Base-by-base conservation (phyloP, 2,888 invertebrate species). In the Sarcophaga variegata region DNA sequence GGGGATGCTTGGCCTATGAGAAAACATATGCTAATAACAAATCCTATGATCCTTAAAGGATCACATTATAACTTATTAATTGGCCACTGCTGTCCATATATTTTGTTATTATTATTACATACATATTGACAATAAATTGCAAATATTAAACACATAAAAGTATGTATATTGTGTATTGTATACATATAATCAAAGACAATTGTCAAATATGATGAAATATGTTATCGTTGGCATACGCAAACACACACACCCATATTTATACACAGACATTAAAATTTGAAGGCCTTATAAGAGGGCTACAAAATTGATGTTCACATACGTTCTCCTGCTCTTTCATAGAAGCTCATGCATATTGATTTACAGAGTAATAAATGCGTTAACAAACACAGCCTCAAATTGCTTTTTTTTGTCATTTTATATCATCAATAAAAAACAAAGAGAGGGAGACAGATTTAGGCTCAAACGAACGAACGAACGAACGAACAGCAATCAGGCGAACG, bases 171-270 rank as follows among this genome's bases (percentile, higher is more conserved):
- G 66, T 62, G 60, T 49, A 37, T 20, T n/a, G 20, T n/a, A 14
- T 72, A 22, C 60, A 79, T 67, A 83, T 75, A 74, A 70, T 70
- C 83, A 83, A 54, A 79, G 63, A 67, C 69, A 79, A 75, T 79
- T 78, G 74, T 71, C 77, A 72, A 77, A 77, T 71, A 76, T 77
- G 60, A 77, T 77, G 77, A 77, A 77, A 67, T 45, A 67, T 77
- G 59, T 77, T 59, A 67, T 59, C 60, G 45, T 25, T 62, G n/a
- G 10, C n/a, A 20, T 22, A 20, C 20, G 5, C n/a, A 67, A 5
- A 14, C n/a, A 67, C 11, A 64, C 17, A 60, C 62, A 74, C 27
- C 20, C 62, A 74, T 60, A 74, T 74, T 45, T 17, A 54, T 17
- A 54, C 12, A 17, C 17, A 14, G 22, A 74, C 62, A 74, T 74